Percentiles rank a stretch among this genome's conserved stretches.
phyloP scores from a whole-genome alignment of 2,888 invertebrate species.

The Leistus spinibarbis region DNA sequence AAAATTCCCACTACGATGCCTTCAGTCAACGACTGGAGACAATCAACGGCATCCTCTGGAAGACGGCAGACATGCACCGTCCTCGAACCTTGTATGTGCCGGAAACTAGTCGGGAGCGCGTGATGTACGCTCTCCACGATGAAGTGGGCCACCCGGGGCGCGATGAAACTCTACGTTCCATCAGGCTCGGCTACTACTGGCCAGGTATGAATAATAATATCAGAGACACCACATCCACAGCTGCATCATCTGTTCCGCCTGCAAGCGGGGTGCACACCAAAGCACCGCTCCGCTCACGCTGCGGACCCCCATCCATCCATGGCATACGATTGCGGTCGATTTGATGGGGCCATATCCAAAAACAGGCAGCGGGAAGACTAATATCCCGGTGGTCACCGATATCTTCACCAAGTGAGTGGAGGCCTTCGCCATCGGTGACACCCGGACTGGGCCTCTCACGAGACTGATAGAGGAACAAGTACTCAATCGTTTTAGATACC shows the following conservation, averaged over 20 bases:
- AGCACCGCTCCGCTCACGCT: background rate
- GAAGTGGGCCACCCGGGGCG: background rate
- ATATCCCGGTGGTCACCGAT: slow-evolving; percentile 43
- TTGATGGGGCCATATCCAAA: slow-evolving; percentile 26
- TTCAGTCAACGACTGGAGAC: no score
- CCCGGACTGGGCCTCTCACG: background rate
- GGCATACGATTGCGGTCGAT: background rate
- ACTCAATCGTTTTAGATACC: background rate
- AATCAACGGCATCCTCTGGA: no score
- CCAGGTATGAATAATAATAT: background rate
- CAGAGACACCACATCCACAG: background rate
- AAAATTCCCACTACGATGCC: no score
- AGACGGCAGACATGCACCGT: no score
- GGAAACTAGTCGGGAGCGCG: background rate
- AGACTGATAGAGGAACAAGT: background rate
- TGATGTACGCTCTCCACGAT: background rate
- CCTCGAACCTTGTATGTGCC: no score
- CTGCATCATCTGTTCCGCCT: background rate
- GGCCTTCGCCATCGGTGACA: background rate
- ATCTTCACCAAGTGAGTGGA: slow-evolving; percentile 45
- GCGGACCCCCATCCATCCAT: background rate
- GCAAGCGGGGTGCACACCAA: background rate
- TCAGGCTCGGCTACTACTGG: background rate
- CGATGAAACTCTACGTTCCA: background rate
- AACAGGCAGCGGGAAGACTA: slow-evolving; percentile 29